Conservation (phyloP, 2,113 vertebrate species). For the Dromaius novaehollandiae region DNA sequence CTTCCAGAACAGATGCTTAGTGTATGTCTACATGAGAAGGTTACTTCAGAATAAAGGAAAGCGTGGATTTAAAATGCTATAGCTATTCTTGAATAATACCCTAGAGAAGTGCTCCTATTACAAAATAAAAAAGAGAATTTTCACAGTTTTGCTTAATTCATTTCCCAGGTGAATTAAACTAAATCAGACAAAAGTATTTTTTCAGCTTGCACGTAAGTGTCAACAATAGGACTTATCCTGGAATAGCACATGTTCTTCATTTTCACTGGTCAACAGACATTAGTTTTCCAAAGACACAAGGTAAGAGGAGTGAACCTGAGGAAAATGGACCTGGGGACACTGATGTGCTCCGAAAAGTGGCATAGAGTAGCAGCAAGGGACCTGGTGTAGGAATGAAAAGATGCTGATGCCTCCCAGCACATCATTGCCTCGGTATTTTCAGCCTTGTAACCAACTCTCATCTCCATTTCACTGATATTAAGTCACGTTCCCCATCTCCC, state of each 20-base stretch:
- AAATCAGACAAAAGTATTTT: constrained; percentile 17
- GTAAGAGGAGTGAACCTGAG: neutral
- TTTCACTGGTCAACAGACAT: neutral
- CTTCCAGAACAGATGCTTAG: neutral
- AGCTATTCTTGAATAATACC: constrained; percentile 63
- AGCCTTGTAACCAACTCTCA: neutral
- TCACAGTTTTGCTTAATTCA: constrained; percentile 49
- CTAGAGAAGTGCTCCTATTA: constrained; percentile 63
- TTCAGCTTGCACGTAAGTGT: neutral
- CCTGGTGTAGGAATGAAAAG: neutral
- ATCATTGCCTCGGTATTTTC: neutral
- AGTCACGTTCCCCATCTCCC: neutral
- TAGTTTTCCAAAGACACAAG: neutral
- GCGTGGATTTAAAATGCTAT: constrained; percentile 9
- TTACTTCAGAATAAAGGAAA: constrained; percentile 45
- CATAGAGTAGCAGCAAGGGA: neutral
- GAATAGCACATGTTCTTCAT: neutral
- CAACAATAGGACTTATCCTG: neutral
- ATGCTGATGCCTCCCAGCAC: neutral
- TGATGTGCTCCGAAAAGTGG: neutral
- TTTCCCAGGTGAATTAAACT: constrained; percentile 48
- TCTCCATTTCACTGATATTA: neutral
- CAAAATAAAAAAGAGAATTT: constrained; percentile 30
- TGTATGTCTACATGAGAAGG: neutral
- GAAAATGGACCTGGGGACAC: neutral